Conservation (phyloP, 2,888 invertebrate genomes). For the Yponomeuta cagnagella region DNA sequence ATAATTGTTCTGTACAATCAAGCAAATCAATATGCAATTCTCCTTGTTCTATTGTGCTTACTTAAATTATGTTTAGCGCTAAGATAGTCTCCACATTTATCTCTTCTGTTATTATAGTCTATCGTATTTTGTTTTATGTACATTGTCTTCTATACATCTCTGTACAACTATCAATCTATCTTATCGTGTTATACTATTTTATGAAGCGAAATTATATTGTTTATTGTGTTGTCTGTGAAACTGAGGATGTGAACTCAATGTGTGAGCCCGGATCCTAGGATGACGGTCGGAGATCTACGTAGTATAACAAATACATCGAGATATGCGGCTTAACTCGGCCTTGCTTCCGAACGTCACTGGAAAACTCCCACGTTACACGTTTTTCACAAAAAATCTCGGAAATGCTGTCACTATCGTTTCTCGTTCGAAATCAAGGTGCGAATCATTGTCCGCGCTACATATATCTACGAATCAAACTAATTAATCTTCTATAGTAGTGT, state of each 20-base stretch:
- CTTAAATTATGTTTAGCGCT: slow-evolving; percentile 63
- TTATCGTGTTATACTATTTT: slow-evolving; percentile 59
- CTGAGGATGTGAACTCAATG: slow-evolving; percentile 63
- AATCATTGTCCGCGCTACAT: slow-evolving; percentile 54
- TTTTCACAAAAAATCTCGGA: neutral
- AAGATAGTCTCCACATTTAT: slow-evolving; percentile 62
- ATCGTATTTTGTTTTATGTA: slow-evolving; percentile 56
- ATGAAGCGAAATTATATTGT: slow-evolving; percentile 57
- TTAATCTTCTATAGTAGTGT: slow-evolving; percentile 73
- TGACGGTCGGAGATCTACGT: slow-evolving; percentile 63
- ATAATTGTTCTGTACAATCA: slow-evolving; percentile 54
- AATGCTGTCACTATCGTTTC: neutral
- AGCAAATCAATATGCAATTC: slow-evolving; percentile 63
- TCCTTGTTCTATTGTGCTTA: slow-evolving; percentile 62
- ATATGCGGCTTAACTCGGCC: slow-evolving; percentile 38
- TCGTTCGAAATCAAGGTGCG: slow-evolving; percentile 33
- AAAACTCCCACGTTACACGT: neutral
- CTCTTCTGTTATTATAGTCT: slow-evolving; percentile 68
- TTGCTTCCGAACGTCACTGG: slow-evolving; percentile 29
- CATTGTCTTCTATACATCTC: slow-evolving; percentile 61
- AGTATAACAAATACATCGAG: slow-evolving; percentile 74
- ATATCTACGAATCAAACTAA: slow-evolving; percentile 75
- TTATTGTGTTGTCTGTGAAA: slow-evolving; percentile 45
- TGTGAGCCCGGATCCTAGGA: slow-evolving; percentile 50
- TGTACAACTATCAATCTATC: slow-evolving; percentile 64